Conservation (phyloP, 2,113 vertebrate species). For the Cyprichromis sp. region DNA sequence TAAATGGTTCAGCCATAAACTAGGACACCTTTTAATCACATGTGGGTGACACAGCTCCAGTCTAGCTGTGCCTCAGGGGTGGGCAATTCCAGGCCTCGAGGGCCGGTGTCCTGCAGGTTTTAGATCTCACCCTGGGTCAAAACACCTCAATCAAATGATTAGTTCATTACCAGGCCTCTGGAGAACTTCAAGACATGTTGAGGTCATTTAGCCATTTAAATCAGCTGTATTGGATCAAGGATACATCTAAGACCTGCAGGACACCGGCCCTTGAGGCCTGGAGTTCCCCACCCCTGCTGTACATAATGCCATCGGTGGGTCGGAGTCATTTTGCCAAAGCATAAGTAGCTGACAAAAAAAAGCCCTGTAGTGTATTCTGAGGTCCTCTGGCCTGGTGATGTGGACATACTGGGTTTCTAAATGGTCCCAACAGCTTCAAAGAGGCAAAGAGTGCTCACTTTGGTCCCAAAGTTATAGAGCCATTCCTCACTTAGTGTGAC, state of each 20-base stretch:
- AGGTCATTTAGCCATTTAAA: neutral
- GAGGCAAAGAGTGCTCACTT: neutral
- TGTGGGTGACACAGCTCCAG: neutral
- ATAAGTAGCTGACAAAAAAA: neutral
- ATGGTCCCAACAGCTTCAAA: neutral
- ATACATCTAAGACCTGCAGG: neutral
- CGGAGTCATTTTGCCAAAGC: neutral
- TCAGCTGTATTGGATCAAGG: neutral
- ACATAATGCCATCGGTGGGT: neutral
- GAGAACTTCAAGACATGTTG: neutral
- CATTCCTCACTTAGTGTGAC: neutral
- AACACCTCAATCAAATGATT: neutral
- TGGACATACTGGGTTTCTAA: neutral
- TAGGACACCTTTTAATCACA: neutral
- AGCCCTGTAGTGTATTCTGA: neutral
- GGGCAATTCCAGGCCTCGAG: neutral
- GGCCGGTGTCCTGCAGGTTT: neutral
- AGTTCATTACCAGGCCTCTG: neutral
- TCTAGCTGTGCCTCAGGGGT: neutral
- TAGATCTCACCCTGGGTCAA: neutral
- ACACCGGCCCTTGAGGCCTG: neutral
- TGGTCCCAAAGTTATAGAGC: neutral
- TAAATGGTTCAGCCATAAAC: neutral
- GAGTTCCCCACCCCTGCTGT: neutral
- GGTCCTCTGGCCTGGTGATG: neutral